These are phyloP conservation scores for Balaeniceps rex DNA, from an alignment of 2,113 vertebrate species.

Conservation along the genomic window DNA sequence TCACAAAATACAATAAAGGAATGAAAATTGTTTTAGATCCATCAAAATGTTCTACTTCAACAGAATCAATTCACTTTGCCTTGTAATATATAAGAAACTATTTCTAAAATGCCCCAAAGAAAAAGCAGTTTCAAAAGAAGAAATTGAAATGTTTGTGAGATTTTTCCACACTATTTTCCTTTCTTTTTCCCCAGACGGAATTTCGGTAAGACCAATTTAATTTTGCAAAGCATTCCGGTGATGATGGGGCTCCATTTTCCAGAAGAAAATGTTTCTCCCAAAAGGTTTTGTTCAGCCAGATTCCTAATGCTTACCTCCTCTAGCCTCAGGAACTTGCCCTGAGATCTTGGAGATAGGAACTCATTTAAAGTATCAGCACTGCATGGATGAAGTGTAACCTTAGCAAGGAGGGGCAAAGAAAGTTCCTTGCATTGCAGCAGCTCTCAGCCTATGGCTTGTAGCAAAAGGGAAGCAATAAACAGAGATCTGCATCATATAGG, in stretches of 20 bases:
- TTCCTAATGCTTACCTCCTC: not conserved
- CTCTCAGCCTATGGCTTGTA: not conserved
- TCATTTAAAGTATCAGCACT: not conserved
- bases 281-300: not conserved
- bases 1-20: conserved; percentile 3
- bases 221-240: not conserved
- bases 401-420: not conserved
- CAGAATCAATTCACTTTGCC: not conserved
- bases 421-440: not conserved
- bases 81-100: not conserved
- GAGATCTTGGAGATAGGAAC: not conserved
- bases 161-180: not conserved
- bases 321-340: not conserved
- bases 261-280: not conserved
- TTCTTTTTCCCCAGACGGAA: not conserved
- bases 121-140: conserved; percentile 10
- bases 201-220: not conserved
- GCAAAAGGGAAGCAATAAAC: not conserved
- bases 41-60: conserved; percentile 25
- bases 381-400: not conserved
- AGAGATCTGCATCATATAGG: not conserved
- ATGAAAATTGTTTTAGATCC: conserved; percentile 31
- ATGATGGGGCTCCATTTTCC: not conserved
- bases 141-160: not conserved
- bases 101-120: conserved; percentile 26